Conservation (phyloP, 2,113 vertebrate species). For the Phaethornis superciliosus region DNA sequence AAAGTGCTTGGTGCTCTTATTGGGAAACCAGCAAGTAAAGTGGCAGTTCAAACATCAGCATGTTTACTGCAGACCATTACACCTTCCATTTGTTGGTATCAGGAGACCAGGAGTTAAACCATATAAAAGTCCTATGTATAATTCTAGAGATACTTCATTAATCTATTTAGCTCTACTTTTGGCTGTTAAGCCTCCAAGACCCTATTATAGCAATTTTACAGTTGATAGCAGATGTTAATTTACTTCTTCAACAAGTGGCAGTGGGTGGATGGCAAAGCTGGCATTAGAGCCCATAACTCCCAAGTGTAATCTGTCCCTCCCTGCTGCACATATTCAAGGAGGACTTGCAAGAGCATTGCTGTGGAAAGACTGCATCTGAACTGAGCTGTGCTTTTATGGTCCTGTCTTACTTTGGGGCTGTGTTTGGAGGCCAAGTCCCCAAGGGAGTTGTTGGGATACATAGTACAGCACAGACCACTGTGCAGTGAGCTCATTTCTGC, state of each 20-base stretch:
- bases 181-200: neutral
- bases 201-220: conserved; percentile 48
- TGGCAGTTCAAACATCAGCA: neutral
- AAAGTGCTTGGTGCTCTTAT: neutral
- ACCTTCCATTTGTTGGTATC: neutral
- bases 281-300: neutral
- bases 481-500: neutral
- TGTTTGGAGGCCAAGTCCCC: neutral
- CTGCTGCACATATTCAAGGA: neutral
- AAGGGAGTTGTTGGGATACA: accelerated
- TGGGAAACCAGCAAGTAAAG: neutral
- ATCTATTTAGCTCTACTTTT: conserved; percentile 37
- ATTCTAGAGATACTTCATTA: conserved; percentile 25
- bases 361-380: neutral
- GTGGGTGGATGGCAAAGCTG: conserved; percentile 17
- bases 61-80: neutral
- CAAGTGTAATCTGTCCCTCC: neutral
- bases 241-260: conserved; percentile 9
- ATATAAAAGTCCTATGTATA: neutral
- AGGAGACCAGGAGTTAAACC: neutral
- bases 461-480: neutral
- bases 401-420: neutral
- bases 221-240: conserved; percentile 61
- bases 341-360: neutral
- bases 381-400: neutral